Evolutionary conservation across 2,797 vertebrate genomes (phyloP), one percentile per base, ranked within the genome.

Genomic region (Distichodus sexfasciatus): DNA sequence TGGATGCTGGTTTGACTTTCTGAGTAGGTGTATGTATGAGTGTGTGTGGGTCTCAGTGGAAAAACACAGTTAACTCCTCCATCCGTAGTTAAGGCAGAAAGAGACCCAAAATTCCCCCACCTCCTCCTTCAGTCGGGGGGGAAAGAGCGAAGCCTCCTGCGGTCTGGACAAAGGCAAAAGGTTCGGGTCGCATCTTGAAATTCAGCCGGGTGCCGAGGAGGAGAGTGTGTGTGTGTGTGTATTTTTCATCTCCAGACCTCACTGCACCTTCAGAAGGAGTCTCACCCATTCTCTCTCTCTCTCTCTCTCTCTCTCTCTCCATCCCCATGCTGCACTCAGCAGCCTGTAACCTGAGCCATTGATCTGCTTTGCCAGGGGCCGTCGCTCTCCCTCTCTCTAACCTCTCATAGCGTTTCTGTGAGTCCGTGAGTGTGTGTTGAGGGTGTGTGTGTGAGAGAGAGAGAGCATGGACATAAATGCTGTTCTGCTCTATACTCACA

Each of bases 291-390:
- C 47, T 63, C 50, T 29, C 29, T 57, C 15, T 19, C 47, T 55
- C 48, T 40, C 38, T 4, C 61, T 43, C 67, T 26, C 41, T 31
- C 29, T 17, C 61, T 53, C 58, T 46, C 33, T n/a, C n/a, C n/a
- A n/a, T n/a, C n/a, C n/a, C n/a, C n/a, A n/a, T 26, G 6, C 63
- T 40, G 44, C 44, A 23, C 23, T 76, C 50, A 28, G 43, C 24
- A 43, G 29, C 44, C 50, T 69, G 72, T 72, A 78, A 78, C 69
- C 60, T 55, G 74, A 76, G 41, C 48, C 59, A 76, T 36, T 66
- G 74, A 68, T 68, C 69, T 74, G 53, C 48, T 57, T 68, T 57
- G 48, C 53, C 41, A 67, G 53, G 35, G 62, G 35, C 63, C 59
- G 40, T 7, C 6, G 24, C 51, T 58, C 31, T 63, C 46, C 31